Base-by-base conservation (phyloP, 2,888 invertebrate genomes). In the Malthinus seriepunctatus region DNA sequence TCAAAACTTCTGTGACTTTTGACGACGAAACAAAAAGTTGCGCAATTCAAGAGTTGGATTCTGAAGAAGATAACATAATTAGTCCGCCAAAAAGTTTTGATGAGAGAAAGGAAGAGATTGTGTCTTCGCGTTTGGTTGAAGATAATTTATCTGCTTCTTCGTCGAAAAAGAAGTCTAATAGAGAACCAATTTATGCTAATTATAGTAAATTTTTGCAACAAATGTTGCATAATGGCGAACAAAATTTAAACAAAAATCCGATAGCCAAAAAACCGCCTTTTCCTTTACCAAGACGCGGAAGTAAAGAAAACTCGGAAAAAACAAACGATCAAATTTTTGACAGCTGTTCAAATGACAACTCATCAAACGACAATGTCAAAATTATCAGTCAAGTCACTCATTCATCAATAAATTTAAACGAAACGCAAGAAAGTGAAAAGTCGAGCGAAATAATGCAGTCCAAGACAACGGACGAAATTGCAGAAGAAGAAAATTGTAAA, bases 131-230 rank as follows among this genome's bases (percentile, higher is more conserved):
- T 31, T 15, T 14, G 3, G 8, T 51, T 44, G 44, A 51, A 51
- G 33, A 44, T 33, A 8, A n/a, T 32, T 51, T 33, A 44, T 42
- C 51, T 51, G 14, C n/a, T 32, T 31, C 15, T 8, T 7, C 23
- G 8, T 37, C 12, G 12, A 6, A 11, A 9, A 14, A 39, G 7
- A 50, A 37, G 12, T 8, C 31, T 32, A 50, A 62, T n/a, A n/a
- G n/a, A 44, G 65, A 63, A 47, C 65, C 65, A n/a, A 54, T 65
- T 48, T 65, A 65, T 50, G 63, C 51, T 5, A 65, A 65, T 44
- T 53, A 60, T 42, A 53, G 48, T 12, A 11, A 14, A 1, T 56
- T 62, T 51, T 53, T 57, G n/a, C 12, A 60, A 34, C 38, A 46
- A 12, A 39, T 53, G 52, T 32, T 51, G 2, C 32, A 37, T 15